These are phyloP conservation scores for Galerucella nymphaeae DNA, from an alignment of 2,888 invertebrate genomes.

Conservation along the genomic window DNA sequence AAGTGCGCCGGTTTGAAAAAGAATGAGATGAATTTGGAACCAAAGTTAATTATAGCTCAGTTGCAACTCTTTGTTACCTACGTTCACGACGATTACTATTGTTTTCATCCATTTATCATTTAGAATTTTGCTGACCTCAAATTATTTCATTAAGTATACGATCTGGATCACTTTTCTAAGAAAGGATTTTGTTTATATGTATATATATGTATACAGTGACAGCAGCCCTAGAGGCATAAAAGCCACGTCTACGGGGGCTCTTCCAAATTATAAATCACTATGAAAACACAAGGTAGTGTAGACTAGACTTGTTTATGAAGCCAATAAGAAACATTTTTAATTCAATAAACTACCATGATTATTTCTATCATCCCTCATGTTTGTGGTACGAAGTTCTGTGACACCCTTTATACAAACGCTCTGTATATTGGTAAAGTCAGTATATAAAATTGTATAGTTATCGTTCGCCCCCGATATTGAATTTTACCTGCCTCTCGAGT, in stretches of 20 bases:
- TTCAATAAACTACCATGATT: too few species aligned
- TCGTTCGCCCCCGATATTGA: not conserved
- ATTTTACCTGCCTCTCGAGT: constrained; percentile 9
- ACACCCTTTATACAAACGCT: too few species aligned
- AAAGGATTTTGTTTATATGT: constrained; percentile 36
- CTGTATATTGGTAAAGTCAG: too few species aligned
- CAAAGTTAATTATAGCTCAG: constrained; percentile 46
- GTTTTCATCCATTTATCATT: constrained; percentile 45
- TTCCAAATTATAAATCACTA: too few species aligned
- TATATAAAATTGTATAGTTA: too few species aligned
- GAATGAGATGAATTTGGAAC: constrained; percentile 42
- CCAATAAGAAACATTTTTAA: too few species aligned
- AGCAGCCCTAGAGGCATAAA: constrained; percentile 15
- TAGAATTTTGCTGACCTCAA: constrained; percentile 41
- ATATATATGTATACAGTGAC: constrained; percentile 26
- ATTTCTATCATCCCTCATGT: too few species aligned
- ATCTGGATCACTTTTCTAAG: constrained; percentile 33
- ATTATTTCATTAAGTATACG: constrained; percentile 41
- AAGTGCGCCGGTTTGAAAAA: constrained; percentile 37
- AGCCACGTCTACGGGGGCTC: constrained; percentile 1
- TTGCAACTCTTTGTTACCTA: constrained; percentile 44
- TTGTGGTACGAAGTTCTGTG: too few species aligned
- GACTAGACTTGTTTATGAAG: too few species aligned
- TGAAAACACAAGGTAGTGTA: too few species aligned
- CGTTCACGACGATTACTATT: constrained; percentile 44